Evolutionary conservation across 2,113 vertebrate species (phyloP).

Genomic region (Bubo scandiacus): DNA sequence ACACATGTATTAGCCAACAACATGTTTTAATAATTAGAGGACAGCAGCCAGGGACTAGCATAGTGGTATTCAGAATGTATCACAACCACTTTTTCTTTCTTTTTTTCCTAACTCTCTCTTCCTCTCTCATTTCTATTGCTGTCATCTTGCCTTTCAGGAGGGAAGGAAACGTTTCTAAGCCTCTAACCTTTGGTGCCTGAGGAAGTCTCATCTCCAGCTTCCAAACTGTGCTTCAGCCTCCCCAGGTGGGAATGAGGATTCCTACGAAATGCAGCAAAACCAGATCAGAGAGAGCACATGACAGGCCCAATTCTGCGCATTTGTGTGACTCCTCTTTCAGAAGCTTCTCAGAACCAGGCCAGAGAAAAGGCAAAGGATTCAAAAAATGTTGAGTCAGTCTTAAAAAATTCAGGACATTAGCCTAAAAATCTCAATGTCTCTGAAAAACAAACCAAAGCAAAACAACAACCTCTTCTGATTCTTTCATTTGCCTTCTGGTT

Average conservation of each 20-base stretch:
- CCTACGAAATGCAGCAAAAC: not conserved
- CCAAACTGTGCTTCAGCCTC: not conserved
- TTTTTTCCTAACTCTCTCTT: not conserved
- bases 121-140: not conserved
- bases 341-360: not conserved
- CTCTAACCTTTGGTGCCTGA: not conserved
- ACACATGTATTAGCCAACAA: not conserved
- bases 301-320: not conserved
- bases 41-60: constrained; percentile 24
- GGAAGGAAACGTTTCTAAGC: not conserved
- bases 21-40: constrained; percentile 45
- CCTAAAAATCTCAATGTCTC: not conserved
- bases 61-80: not conserved
- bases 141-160: not conserved
- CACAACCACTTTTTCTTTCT: not conserved
- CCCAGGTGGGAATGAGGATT: not conserved
- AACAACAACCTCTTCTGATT: not conserved
- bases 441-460: not conserved
- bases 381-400: not conserved
- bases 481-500: not conserved
- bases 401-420: not conserved
- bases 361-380: not conserved
- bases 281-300: not conserved
- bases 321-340: not conserved
- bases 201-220: not conserved